Percentiles rank a stretch among this genome's conserved stretches.
These are phyloP conservation scores for Callorhinus ursinus DNA, from an alignment of 2,113 vertebrate genomes.

Conservation along the genomic window DNA sequence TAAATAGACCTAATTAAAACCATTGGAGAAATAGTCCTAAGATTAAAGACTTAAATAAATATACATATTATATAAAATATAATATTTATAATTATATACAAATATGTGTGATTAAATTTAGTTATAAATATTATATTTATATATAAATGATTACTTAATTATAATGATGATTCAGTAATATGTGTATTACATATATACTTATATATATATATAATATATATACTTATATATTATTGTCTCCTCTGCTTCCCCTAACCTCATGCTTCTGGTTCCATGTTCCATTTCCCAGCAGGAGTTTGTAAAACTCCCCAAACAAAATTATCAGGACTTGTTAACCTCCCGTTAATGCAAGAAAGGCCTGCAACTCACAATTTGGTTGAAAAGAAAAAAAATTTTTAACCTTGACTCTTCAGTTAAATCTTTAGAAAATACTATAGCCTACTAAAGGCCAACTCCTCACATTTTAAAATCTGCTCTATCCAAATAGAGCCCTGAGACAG, in stretches of 20 bases:
- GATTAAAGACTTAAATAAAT: not conserved
- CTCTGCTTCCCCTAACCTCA: not conserved
- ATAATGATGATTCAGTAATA: too few species aligned
- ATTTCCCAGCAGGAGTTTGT: not conserved
- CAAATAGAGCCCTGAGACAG: not conserved
- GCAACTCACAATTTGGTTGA: not conserved
- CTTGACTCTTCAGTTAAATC: not conserved
- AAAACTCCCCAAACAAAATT: not conserved
- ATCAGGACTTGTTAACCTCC: not conserved
- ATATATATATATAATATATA: too few species aligned
- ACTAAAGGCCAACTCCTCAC: not conserved
- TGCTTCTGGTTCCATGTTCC: not conserved
- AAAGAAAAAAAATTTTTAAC: not conserved
- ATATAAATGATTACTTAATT: not conserved
- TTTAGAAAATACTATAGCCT: conserved; percentile 8
- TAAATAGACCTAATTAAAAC: not conserved
- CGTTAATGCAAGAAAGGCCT: not conserved
- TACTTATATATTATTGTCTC: not conserved
- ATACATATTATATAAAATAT: not conserved
- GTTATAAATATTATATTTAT: too few species aligned
- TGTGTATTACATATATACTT: too few species aligned
- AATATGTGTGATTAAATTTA: not conserved
- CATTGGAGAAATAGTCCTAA: not conserved
- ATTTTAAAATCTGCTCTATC: not conserved
- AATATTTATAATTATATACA: not conserved